These are phyloP conservation scores for Hypotaenidia okinawae DNA, from an alignment of 2,797 vertebrate species.

Conservation along the genomic window DNA sequence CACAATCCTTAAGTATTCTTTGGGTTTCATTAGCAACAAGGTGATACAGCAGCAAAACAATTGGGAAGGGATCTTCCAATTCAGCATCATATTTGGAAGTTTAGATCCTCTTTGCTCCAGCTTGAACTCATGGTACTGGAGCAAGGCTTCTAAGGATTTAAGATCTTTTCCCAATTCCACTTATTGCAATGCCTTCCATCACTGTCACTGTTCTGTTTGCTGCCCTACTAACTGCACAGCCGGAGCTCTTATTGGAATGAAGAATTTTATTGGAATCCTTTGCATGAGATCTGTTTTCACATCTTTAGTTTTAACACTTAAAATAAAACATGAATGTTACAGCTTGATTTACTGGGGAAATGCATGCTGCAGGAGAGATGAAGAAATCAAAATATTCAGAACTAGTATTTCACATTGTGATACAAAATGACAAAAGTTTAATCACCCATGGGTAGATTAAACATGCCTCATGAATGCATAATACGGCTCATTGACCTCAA, in stretches of 20 bases:
- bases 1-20: not conserved
- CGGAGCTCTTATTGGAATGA: not conserved
- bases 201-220: not conserved
- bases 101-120: not conserved
- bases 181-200: not conserved
- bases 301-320: not conserved
- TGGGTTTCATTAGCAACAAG: not conserved
- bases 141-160: not conserved
- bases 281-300: not conserved
- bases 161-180: not conserved
- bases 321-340: not conserved
- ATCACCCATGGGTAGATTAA: not conserved
- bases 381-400: not conserved
- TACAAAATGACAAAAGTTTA: slow-evolving; percentile 7
- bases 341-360: not conserved
- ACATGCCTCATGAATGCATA: not conserved
- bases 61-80: not conserved
- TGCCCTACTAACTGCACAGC: not conserved
- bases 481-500: not conserved
- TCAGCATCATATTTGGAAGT: not conserved
- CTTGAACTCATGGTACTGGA: not conserved
- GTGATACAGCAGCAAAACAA: not conserved
- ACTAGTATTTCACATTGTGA: not conserved
- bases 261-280: slow-evolving; percentile 17
- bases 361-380: not conserved